Evolutionary conservation across 2,113 vertebrate species (phyloP).

Genomic region (Mohoua ochrocephala): DNA sequence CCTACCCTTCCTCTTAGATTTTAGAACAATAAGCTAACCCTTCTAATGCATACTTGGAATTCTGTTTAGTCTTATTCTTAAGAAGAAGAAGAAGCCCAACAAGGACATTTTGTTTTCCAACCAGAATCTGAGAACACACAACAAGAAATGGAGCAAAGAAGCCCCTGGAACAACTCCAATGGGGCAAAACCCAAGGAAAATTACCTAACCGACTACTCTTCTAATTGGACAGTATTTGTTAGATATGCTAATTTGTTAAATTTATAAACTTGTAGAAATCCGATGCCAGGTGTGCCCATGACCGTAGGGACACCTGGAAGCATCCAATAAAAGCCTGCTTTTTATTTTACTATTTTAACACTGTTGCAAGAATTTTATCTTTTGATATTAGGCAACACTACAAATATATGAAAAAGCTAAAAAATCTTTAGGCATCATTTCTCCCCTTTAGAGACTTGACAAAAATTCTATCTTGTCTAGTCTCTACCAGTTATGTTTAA

Average conservation of each 20-base stretch:
- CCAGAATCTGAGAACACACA: neutral
- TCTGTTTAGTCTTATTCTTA: neutral
- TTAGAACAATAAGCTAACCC: neutral
- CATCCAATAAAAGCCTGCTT: neutral
- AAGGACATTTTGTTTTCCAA: neutral
- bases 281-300: fast-evolving
- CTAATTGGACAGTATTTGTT: neutral
- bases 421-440: too few relatives aligned
- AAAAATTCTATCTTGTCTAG: too few relatives aligned
- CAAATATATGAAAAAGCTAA: too few relatives aligned
- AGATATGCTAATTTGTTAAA: neutral
- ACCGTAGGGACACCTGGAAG: too few relatives aligned
- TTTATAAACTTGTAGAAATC: neutral
- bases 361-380: neutral
- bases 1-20: neutral
- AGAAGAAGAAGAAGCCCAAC: neutral
- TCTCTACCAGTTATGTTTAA: too few relatives aligned
- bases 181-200: neutral
- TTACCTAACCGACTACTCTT: neutral
- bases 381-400: neutral
- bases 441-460: too few relatives aligned
- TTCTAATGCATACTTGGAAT: neutral
- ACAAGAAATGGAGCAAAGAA: neutral
- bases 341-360: neutral
- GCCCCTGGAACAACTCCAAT: neutral